Conservation (phyloP, 2,888 invertebrate genomes). For the Cantharis rustica region DNA sequence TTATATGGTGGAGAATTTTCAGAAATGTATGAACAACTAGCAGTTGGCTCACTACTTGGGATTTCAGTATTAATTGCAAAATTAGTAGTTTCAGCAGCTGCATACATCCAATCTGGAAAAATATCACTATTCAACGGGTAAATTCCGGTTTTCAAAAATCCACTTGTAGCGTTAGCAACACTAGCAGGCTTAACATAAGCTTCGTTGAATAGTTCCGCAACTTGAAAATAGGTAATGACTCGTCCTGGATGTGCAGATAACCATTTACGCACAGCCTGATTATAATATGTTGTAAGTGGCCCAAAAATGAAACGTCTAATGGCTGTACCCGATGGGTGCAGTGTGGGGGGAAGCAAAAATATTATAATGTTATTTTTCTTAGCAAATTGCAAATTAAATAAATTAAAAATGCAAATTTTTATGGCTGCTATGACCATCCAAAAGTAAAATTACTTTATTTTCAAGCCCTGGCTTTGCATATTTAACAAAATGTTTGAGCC, state of each 20-base stretch:
- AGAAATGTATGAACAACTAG: neutral
- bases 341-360: slow-evolving; percentile 35
- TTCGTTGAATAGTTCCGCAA: neutral
- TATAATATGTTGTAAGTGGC: slow-evolving; percentile 10
- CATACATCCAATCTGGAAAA: neutral
- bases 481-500: too few relatives aligned
- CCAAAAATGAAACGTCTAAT: slow-evolving; percentile 19
- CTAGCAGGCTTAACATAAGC: neutral
- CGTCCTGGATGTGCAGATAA: slow-evolving; percentile 17
- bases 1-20: neutral
- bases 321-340: slow-evolving; percentile 2
- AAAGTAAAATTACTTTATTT: too few relatives aligned
- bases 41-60: neutral
- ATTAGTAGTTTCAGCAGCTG: neutral
- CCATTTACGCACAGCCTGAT: slow-evolving; percentile 20
- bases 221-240: neutral
- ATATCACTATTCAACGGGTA: neutral
- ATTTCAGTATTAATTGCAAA: neutral
- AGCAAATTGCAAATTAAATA: neutral
- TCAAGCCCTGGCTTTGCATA: too few relatives aligned
- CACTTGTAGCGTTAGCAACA: neutral
- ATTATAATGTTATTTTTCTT: slow-evolving; percentile 11
- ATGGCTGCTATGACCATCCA: slow-evolving; percentile 26
- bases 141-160: neutral
- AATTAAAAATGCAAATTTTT: slow-evolving; percentile 6